These are phyloP conservation scores for Apteryx mantelli DNA, from an alignment of 2,113 vertebrate genomes.

Conservation along the genomic window DNA sequence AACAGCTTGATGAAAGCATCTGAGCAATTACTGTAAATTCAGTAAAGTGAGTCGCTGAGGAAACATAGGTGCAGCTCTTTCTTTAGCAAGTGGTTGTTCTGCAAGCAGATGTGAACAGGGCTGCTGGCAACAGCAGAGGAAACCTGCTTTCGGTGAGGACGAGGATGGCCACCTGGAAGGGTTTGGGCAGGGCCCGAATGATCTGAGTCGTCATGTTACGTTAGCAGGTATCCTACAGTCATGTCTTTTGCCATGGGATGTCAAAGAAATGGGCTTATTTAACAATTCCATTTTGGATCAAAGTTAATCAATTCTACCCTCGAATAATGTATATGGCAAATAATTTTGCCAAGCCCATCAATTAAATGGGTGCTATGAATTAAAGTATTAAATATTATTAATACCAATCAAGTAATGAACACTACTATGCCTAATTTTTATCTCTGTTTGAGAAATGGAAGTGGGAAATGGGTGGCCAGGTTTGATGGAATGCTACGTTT, in stretches of 20 bases:
- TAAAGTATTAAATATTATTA: neutral
- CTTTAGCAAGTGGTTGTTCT: neutral
- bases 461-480: neutral
- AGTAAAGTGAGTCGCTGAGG: neutral
- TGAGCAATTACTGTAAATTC: neutral
- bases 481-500: neutral
- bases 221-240: neutral
- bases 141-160: accelerated
- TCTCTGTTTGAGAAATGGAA: neutral
- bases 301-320: neutral
- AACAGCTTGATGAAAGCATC: neutral
- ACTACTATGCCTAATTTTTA: neutral
- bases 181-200: neutral
- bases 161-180: neutral
- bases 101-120: neutral
- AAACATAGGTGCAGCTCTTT: neutral
- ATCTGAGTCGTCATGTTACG: accelerated
- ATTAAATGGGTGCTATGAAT: neutral
- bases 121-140: neutral
- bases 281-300: neutral
- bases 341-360: neutral
- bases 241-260: accelerated
- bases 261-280: neutral
- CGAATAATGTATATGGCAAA: neutral
- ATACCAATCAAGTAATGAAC: neutral